phyloP scores from a whole-genome alignment of 1,140 invertebrate genomes.

The Diorhabda sublineata region DNA sequence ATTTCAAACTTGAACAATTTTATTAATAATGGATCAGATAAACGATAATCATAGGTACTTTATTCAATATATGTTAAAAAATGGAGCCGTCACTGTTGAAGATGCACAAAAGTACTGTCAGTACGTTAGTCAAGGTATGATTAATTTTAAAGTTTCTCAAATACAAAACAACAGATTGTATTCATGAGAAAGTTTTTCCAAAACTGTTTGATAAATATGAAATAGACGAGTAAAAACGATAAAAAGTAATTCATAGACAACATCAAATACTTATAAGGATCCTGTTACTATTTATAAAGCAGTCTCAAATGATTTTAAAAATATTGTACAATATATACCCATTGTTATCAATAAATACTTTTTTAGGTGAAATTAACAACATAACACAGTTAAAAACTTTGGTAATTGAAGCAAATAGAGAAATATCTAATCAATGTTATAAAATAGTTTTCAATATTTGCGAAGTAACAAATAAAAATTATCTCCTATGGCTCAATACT shows the following conservation, averaged over 20 bases:
- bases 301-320: neutral
- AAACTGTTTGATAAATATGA: constrained; percentile 2
- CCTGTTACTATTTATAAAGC: neutral
- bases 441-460: constrained; percentile 33
- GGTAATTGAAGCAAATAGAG: constrained; percentile 32
- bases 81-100: constrained; percentile 26
- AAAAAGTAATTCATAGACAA: neutral
- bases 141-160: neutral
- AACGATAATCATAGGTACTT: constrained; percentile 28
- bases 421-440: constrained; percentile 33
- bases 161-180: constrained; percentile 5
- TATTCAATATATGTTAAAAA: constrained; percentile 34
- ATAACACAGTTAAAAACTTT: constrained; percentile 26
- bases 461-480: constrained; percentile 34
- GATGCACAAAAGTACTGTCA: constrained; percentile 32
- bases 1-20: too few species aligned
- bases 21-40: too few species aligned
- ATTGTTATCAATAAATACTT: neutral
- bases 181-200: neutral
- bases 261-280: neutral
- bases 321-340: neutral
- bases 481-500: constrained; percentile 33
- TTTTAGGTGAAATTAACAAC: constrained; percentile 18
- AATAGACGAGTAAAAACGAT: neutral
- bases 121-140: constrained; percentile 21